phyloP scores from a whole-genome alignment of 1,140 invertebrate species.

The Sycophaga agraensis region DNA sequence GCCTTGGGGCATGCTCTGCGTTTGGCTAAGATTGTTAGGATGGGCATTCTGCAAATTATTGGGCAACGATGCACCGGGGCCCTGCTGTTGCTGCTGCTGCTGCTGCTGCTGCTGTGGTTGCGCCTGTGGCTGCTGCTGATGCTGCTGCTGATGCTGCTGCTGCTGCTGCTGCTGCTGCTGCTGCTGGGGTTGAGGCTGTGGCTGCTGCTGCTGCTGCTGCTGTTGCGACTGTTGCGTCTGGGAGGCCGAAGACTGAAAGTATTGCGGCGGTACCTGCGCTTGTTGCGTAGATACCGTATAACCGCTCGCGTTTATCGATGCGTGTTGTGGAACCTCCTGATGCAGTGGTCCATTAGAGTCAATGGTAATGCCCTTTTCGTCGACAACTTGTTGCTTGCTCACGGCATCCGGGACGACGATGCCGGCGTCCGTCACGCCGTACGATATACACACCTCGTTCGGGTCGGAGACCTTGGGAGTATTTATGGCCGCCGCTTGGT shows the following conservation, averaged over 20 bases:
- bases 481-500: slow-evolving; percentile 52
- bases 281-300: slow-evolving; percentile 37
- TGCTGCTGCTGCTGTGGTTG: slow-evolving; percentile 28
- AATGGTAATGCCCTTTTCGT: slow-evolving; percentile 23
- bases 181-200: slow-evolving; percentile 36
- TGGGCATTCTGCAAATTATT: slow-evolving; percentile 61
- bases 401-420: slow-evolving; percentile 46
- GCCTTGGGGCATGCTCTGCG: slow-evolving; percentile 62
- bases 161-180: slow-evolving; percentile 29
- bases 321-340: slow-evolving; percentile 45
- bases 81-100: slow-evolving; percentile 38
- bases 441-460: slow-evolving; percentile 56
- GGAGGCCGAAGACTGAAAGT: slow-evolving; percentile 40
- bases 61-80: slow-evolving; percentile 59
- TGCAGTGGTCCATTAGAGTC: slow-evolving; percentile 51
- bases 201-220: slow-evolving; percentile 29
- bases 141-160: too few species aligned
- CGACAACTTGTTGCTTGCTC: slow-evolving; percentile 16
- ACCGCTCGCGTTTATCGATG: neutral
- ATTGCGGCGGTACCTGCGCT: slow-evolving; percentile 39
- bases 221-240: slow-evolving; percentile 31
- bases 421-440: slow-evolving; percentile 53
- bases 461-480: slow-evolving; percentile 50
- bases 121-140: slow-evolving; percentile 29
- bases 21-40: slow-evolving; percentile 57